Evolutionary conservation across 2,113 vertebrate genomes (phyloP), one percentile per base, ranked within the genome.

Genomic region (Hippopotamus amphibius): DNA sequence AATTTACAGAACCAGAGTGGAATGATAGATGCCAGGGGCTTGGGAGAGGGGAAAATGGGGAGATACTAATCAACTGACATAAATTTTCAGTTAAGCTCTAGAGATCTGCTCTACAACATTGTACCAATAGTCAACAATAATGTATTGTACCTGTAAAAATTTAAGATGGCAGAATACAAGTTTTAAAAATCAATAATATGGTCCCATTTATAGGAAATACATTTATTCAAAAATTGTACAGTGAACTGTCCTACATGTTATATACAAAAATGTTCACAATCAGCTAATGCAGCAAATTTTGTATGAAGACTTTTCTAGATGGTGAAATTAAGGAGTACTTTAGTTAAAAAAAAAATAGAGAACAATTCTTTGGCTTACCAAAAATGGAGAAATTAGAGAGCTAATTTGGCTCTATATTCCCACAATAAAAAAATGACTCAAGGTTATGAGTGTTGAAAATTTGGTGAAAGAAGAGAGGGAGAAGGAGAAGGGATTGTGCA

Each of bases 191-290:
- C 37, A 66, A n/a, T 68, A 28, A 2, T 76, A 82, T 46, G 13
- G 16, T 2, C 41, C 33, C 48, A 77, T 37, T 37, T 37, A 37
- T 37, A 37, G 37, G 37, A 37, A 83, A 2, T 13, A 6, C 41
- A 74, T 74, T 74, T 80, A 80, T 80, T 80, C 3, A 55, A 74
- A 92, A 80, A 68, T 92, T 88, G 14, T n/a, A 87, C 55, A 81
- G 26, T 17, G 9, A 63, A 63, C 65, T 9, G 19, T 53, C 33
- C 30, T 86, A n/a, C 22, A 57, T 77, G 50, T 57, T 37, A 8
- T 37, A 37, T 13, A 86, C 7, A 3, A 63, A 33, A 28, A 72
- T 88, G n/a, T 80, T 50, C 33, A 72, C 22, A 57, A 89, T 71
- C 6, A 83, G n/a, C 74, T 74, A 76, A 92, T 30, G 7, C 53